These are phyloP conservation scores for Danio albolineatus DNA, from an alignment of 2,797 vertebrate genomes.

Conservation along the genomic window DNA sequence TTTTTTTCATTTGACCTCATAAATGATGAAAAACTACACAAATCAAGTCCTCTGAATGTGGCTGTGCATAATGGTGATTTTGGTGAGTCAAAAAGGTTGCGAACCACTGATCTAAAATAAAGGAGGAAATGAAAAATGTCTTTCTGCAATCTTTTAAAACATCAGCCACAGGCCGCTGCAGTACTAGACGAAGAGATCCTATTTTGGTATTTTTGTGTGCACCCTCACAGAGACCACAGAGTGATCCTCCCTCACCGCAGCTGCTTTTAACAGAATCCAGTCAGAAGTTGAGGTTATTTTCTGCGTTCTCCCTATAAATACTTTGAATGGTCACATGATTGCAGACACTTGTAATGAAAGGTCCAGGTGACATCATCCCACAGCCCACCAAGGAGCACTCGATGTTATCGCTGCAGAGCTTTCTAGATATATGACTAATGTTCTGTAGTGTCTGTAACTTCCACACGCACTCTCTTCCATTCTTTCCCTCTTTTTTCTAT, in stretches of 20 bases:
- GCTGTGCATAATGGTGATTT: too few relatives aligned
- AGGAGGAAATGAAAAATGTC: not conserved
- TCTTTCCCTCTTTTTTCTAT: slow-evolving; percentile 43
- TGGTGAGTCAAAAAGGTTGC: too few relatives aligned
- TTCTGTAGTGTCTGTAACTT: slow-evolving; percentile 59
- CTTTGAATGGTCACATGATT: slow-evolving; percentile 58
- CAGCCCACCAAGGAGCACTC: slow-evolving; percentile 66
- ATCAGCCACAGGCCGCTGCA: slow-evolving; percentile 47
- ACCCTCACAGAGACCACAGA: slow-evolving; percentile 43
- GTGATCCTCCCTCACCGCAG: slow-evolving; percentile 27
- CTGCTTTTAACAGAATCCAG: slow-evolving; percentile 41
- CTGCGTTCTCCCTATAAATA: slow-evolving; percentile 62
- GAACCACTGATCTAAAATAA: not conserved
- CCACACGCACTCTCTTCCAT: slow-evolving; percentile 24
- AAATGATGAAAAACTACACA: too few relatives aligned
- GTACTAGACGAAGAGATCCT: slow-evolving; percentile 12
- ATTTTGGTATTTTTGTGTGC: slow-evolving; percentile 33
- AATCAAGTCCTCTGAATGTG: too few relatives aligned
- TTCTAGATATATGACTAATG: slow-evolving; percentile 66
- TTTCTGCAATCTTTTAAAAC: slow-evolving; percentile 40
- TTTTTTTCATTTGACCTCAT: too few relatives aligned
- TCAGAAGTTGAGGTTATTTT: slow-evolving; percentile 46
- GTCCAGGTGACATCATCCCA: slow-evolving; percentile 62
- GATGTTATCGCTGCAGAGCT: slow-evolving; percentile 62
- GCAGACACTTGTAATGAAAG: slow-evolving; percentile 66